Evolutionary conservation across 2,888 invertebrate genomes (phyloP), one percentile per base, ranked within the genome.

Genomic region (Lampropteryx suffumata): DNA sequence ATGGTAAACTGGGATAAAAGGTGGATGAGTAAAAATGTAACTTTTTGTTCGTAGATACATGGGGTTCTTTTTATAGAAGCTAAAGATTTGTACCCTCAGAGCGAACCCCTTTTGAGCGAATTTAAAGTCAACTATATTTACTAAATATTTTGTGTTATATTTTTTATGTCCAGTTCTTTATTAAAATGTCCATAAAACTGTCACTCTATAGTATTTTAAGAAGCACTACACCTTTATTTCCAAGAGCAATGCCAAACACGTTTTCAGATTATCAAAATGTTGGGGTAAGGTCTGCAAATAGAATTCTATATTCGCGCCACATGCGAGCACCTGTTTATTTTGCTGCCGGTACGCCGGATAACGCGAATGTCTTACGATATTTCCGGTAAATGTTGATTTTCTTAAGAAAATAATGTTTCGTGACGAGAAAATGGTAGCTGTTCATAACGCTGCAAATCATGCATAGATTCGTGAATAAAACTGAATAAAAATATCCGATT

Each of bases 271-370:
- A 48, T 40, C 43, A 49, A 53, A 55, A 50, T 32, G 40, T 32
- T 55, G 14, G n/a, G 5, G 10, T 34, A 44, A 50, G 36, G 14
- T 24, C 6, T 46, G 36, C 43, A 57, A 60, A 60, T 57, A 57
- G 50, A 50, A 51, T 54, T 54, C 50, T 44, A 51, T 50, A 58
- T 61, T 58, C 58, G 36, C 13, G 28, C 14, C 21, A 33, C 27
- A 37, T 41, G 43, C 33, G 50, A 48, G 35, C 58, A 55, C 57
- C 57, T 54, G 55, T 54, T 58, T 56, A 51, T 56, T 45, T 40
- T 50, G 27, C 43, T 24, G 35, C 43, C 45, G 34, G 43, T 43
- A 50, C 39, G 37, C 32, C 34, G 50, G 26, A 32, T 37, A 29
- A 52, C 49, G 54, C 51, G 51, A 49, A 30, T 30, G 13, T 42